Percentiles rank a stretch among this genome's conserved stretches.
Evolutionary conservation across 2,113 vertebrate species (phyloP).

Genomic region (Salvator merianae): DNA sequence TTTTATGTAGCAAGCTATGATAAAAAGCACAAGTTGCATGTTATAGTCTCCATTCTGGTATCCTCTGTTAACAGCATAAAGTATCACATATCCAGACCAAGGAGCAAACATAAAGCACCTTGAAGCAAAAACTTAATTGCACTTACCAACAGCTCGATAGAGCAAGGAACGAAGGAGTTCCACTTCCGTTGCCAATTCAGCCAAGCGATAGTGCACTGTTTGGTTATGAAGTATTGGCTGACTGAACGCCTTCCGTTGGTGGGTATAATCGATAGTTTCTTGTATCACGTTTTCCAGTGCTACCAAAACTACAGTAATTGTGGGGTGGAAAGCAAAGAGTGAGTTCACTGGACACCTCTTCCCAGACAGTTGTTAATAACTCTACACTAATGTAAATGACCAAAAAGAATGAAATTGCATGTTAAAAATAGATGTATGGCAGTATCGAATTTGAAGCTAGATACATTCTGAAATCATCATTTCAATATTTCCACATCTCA

Average conservation of each 20-base stretch:
- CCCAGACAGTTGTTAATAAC: background rate
- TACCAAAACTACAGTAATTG: constrained; percentile 69
- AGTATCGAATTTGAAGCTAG: background rate
- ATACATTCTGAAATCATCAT: background rate
- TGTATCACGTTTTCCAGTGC: constrained; percentile 78
- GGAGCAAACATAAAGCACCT: no score
- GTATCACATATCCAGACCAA: no score
- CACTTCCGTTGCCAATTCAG: constrained; percentile 83
- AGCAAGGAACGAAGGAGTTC: constrained; percentile 87
- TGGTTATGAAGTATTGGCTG: constrained; percentile 82
- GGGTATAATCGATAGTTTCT: constrained; percentile 83
- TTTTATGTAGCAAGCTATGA: constrained; percentile 79
- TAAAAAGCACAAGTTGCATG: background rate
- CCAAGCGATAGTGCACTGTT: constrained; percentile 83
- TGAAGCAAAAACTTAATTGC: background rate
- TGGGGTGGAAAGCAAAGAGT: constrained; percentile 12
- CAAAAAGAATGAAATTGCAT: background rate
- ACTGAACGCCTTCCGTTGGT: constrained; percentile 79
- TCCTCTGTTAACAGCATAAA: no score
- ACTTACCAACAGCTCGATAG: constrained; percentile 74
- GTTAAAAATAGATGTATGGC: no score
- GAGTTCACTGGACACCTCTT: background rate
- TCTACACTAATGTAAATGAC: background rate
- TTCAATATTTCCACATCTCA: background rate
- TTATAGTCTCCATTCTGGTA: no score